Percentiles rank a stretch among this genome's conserved stretches.
phyloP scores from a whole-genome alignment of 2,113 vertebrate genomes.

The Apodemus sylvaticus region DNA sequence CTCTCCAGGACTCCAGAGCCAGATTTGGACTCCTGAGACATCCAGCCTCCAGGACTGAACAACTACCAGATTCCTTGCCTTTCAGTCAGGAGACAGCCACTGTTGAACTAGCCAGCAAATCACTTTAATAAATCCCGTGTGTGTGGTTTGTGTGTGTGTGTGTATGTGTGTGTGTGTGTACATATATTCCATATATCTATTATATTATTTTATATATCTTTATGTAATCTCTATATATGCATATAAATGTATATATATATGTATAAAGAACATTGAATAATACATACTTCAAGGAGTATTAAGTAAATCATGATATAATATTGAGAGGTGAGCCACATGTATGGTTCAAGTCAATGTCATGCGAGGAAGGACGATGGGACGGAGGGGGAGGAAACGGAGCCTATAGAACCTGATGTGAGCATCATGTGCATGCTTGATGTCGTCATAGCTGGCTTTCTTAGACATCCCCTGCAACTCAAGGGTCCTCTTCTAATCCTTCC shows the following conservation, averaged over 20 bases:
- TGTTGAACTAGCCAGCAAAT: background rate
- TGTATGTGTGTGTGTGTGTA: too few relatives aligned
- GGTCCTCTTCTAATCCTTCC: background rate
- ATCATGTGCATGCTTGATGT: background rate
- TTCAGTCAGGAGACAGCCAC: background rate
- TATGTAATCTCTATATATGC: too few relatives aligned
- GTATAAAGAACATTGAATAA: background rate
- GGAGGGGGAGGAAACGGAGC: background rate
- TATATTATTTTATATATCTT: background rate
- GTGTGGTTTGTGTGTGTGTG: background rate
- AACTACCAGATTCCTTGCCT: background rate
- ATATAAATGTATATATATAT: background rate
- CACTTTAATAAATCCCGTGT: background rate
- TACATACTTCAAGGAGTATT: background rate
- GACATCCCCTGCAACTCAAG: background rate
- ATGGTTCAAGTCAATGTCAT: background rate
- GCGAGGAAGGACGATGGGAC: background rate
- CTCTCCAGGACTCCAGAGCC: background rate
- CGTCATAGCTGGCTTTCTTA: background rate
- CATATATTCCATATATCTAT: background rate
- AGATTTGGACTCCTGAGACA: background rate
- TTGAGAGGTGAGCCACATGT: rapidly evolving
- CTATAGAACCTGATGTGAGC: rapidly evolving
- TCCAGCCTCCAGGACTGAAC: background rate
- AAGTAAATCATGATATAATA: background rate